Evolutionary conservation across 2,797 vertebrate species (phyloP), one percentile per base, ranked within the genome.

Genomic region (Simalia tracyae): DNA sequence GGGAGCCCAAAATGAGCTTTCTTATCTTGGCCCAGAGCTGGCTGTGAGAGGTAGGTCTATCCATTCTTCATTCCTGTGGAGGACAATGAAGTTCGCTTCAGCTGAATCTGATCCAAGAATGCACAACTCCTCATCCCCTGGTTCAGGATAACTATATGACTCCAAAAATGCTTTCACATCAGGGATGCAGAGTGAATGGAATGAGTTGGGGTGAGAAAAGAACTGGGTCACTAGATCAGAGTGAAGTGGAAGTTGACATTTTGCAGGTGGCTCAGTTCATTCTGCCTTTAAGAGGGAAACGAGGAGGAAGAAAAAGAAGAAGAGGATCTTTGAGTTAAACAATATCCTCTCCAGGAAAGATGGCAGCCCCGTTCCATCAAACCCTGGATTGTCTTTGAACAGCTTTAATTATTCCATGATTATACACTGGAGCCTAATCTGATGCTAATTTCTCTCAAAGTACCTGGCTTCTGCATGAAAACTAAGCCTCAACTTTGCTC

Each of bases 181-280:
- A 36, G 15, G 93, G 56, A 36, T 50, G 22, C 26, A 56, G 31
- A 31, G 26, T 4, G 14, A 93, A 93, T 88, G 42, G 50, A 90
- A 89, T 90, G 54, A 4, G n/a, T 42, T 42, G 42, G 36, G 1
- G 92, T 88, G 5, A 0, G 0, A n/a, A 66, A 1, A 36, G 81
- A 89, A 68, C 61, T 91, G 86, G 50, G 95, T 96, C 94, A 87
- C 12, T 91, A 93, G 68, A 89, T 94, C 81, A 93, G 90, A 42
- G n/a, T 87, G 86, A 94, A 94, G 81, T 2, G 89, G 64, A 56
- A 42, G 26, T 60, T 60, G 0, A 0, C 11, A 84, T 72, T 61
- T 94, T n/a, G 61, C 72, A 90, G 89, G 61, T 28, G 86, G 56
- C 19, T 90, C 31, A 54, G 92, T 90, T 66, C 92, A 19, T 57